A percentile compares a stretch with the other conserved stretches of the same genome.
These are phyloP conservation scores for Eurystomus glaucurus DNA, from an alignment of 2,797 vertebrate genomes.

Conservation along the genomic window DNA sequence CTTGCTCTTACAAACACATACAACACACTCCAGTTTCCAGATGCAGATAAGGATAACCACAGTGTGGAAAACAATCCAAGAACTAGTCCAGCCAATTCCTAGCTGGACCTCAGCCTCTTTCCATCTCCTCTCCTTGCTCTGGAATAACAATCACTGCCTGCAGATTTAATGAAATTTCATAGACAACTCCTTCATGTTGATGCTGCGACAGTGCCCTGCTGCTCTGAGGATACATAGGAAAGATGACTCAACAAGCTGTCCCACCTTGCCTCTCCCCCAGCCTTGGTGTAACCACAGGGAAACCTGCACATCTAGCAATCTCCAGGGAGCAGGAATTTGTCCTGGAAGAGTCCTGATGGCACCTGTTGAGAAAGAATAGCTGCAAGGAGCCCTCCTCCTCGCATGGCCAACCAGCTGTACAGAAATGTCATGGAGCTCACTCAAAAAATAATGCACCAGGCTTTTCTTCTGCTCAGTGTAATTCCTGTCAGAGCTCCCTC, in stretches of 20 bases:
- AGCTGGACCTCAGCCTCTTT: constrained; percentile 68
- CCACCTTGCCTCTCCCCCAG: neutral
- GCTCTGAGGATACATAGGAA: neutral
- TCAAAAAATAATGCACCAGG: neutral
- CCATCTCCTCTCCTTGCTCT: constrained; percentile 52
- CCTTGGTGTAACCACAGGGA: neutral
- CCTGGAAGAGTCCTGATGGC: neutral
- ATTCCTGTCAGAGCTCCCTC: neutral
- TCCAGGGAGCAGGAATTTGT: neutral
- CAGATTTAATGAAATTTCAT: constrained; percentile 32
- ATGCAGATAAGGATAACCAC: constrained; percentile 77
- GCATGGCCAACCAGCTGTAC: fast-evolving
- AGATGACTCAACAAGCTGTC: neutral
- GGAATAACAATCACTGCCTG: constrained; percentile 45
- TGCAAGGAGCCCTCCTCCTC: neutral
- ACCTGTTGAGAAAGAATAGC: neutral
- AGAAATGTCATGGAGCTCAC: neutral
- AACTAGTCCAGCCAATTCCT: constrained; percentile 56
- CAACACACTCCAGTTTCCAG: constrained; percentile 60
- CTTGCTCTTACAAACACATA: constrained; percentile 57
- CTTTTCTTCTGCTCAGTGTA: neutral
- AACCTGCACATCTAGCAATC: neutral
- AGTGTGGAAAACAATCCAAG: constrained; percentile 58
- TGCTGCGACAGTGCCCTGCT: neutral
- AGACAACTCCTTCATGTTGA: neutral